Conservation (phyloP, 2,113 vertebrate genomes). For the Pteronura brasiliensis region DNA sequence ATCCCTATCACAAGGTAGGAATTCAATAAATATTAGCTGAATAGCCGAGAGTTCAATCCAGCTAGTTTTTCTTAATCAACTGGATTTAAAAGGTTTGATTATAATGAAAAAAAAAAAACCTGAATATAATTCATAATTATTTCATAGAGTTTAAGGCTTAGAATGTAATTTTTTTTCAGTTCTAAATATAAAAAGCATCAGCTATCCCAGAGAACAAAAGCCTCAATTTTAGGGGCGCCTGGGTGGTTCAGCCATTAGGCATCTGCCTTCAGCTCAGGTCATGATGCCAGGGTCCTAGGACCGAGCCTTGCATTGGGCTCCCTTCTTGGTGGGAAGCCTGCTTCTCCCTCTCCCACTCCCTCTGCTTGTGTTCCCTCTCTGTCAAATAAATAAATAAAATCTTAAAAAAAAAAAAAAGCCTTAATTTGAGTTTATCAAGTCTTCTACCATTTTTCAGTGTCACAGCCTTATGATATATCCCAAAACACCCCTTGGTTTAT, state of each 20-base stretch:
- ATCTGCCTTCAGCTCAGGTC: no score
- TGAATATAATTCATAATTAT: not conserved
- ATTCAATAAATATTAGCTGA: not conserved
- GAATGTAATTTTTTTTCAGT: not conserved
- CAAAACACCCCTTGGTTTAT: not conserved
- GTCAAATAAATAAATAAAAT: no score
- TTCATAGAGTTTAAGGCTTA: not conserved
- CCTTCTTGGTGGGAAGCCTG: no score
- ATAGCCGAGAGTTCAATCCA: not conserved
- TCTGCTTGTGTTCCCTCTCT: no score
- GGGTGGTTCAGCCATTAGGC: no score
- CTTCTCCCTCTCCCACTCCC: no score
- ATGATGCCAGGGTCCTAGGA: no score
- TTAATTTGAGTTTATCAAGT: not conserved
- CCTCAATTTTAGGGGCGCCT: not conserved
- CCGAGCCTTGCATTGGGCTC: no score
- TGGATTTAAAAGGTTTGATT: not conserved
- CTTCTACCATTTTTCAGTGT: conserved; percentile 18
- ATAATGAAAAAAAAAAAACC: not conserved
- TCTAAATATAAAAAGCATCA: not conserved
- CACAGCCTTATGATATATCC: not conserved
- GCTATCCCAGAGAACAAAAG: not conserved
- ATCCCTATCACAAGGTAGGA: not conserved
- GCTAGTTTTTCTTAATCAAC: not conserved
- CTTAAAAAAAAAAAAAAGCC: not conserved